Conservation (phyloP, 2,888 invertebrate species). For the Parnassius orleans region DNA sequence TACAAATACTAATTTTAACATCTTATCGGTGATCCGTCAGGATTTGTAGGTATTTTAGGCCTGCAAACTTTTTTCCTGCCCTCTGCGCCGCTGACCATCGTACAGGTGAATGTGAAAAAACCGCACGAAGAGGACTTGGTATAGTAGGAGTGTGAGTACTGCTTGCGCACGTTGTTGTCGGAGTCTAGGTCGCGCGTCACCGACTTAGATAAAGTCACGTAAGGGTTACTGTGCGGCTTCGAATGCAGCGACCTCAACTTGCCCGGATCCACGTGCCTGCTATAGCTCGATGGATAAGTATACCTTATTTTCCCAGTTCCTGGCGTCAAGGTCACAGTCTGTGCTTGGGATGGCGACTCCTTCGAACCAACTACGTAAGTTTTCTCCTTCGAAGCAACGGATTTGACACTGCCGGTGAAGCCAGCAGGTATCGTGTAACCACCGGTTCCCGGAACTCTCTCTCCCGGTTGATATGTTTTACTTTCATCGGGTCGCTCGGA, state of each 20-base stretch:
- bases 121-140: slow-evolving; percentile 94
- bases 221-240: slow-evolving; percentile 81
- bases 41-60: slow-evolving; percentile 88
- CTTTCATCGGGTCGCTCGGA: slow-evolving; percentile 76
- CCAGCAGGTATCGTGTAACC: slow-evolving; percentile 85
- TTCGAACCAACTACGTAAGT: slow-evolving; percentile 80
- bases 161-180: slow-evolving; percentile 84
- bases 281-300: slow-evolving; percentile 48
- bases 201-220: slow-evolving; percentile 89
- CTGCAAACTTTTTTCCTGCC: slow-evolving; percentile 90
- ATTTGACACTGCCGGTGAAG: slow-evolving; percentile 84
- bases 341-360: slow-evolving; percentile 84
- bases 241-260: slow-evolving; percentile 60
- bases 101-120: slow-evolving; percentile 92
- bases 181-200: slow-evolving; percentile 86
- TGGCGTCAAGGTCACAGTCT: slow-evolving; percentile 81
- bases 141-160: slow-evolving; percentile 89
- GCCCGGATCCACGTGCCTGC: slow-evolving; percentile 52
- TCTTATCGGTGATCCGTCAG: slow-evolving; percentile 86
- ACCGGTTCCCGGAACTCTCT: slow-evolving; percentile 84
- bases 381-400: slow-evolving; percentile 82
- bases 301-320: slow-evolving; percentile 73
- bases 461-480: slow-evolving; percentile 83
- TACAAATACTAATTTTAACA: slow-evolving; percentile 54
- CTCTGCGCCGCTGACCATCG: slow-evolving; percentile 88